phyloP scores from a whole-genome alignment of 2,888 invertebrate genomes.

The Alviniconcha strummeri region DNA sequence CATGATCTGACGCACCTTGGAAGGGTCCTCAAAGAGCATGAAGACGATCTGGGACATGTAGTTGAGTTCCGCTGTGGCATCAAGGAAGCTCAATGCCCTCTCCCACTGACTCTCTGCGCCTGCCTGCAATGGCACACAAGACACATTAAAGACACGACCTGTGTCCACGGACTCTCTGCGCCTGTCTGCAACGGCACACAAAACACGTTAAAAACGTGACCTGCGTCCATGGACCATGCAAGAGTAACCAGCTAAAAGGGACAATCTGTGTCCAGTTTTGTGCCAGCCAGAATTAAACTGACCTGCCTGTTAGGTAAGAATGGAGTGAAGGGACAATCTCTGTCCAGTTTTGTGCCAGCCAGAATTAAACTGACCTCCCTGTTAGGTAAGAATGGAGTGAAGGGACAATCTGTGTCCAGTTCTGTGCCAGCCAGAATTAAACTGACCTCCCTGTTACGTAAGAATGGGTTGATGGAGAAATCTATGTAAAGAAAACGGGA shows the following conservation, averaged over 20 bases:
- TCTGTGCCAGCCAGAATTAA: too few relatives aligned
- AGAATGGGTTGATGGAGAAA: neutral
- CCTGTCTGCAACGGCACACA: conserved; percentile 76
- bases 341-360: too few relatives aligned
- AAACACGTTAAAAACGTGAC: conserved; percentile 75
- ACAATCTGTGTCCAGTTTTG: neutral
- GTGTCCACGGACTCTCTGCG: conserved; percentile 97
- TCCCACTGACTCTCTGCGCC: conserved; percentile 97
- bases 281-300: too few relatives aligned
- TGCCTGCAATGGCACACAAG: conserved; percentile 75
- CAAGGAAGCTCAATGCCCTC: conserved; percentile 97
- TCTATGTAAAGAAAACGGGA: neutral
- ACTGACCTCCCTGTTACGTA: too few relatives aligned
- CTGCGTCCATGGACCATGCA: conserved; percentile 90
- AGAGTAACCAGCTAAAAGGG: neutral
- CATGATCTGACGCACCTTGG: conserved; percentile 79
- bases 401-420: too few relatives aligned
- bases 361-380: too few relatives aligned
- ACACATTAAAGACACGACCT: conserved; percentile 77
- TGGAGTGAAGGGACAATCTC: too few relatives aligned
- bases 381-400: too few relatives aligned
- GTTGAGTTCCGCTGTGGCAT: conserved; percentile 92
- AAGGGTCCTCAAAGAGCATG: conserved; percentile 98
- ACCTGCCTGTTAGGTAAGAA: too few relatives aligned
- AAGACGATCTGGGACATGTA: conserved; percentile 99